Base-by-base conservation (phyloP, 1,140 invertebrate species). In the Aphelinus certus region DNA sequence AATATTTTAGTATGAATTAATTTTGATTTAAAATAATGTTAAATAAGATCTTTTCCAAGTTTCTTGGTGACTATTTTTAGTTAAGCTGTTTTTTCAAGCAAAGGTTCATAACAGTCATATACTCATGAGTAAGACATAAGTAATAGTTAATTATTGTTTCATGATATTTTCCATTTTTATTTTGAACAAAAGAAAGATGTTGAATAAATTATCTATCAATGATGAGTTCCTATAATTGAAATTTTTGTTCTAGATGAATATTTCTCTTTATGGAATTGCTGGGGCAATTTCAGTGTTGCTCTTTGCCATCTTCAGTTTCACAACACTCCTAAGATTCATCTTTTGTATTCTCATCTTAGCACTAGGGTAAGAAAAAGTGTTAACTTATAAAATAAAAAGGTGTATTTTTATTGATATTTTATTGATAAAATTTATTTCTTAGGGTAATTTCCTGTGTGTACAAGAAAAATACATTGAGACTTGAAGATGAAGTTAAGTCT, bases 371-470 rank as follows among this genome's bases (percentile, higher is more conserved):
- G 26, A 26, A 26, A 26, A 26, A 26, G 26, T 26, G 26, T 26
- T 26, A 26, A 26, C 26, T 26, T 26, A 49, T 74, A 9, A 3
- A 46, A 75, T 60, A 62, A 57, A 65, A 65, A 51, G 53, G 56
- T 55, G 63, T 57, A 49, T n/a, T 67, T 62, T 49, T 60, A 1
- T n/a, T 4, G 7, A 42, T 63, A 5, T 76, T 58, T 47, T 47
- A 61, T 5, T 65, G 56, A 67, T 53, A 49, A 7, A 75, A 71
- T 73, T 62, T 69, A 47, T 71, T 70, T 85, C 84, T 62, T 62
- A 88, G 87, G 66, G 79, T 82, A 78, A 76, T 88, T 73, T 83
- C 82, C 26, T 87, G 83, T 81, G 71, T 88, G 81, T 88, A 87
- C 79, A 84, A 74, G 82, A 85, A 82, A 71, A 85, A 86, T 77